Evolutionary conservation across 2,797 vertebrate species (phyloP).

Genomic region (Aeoliscus strigatus): DNA sequence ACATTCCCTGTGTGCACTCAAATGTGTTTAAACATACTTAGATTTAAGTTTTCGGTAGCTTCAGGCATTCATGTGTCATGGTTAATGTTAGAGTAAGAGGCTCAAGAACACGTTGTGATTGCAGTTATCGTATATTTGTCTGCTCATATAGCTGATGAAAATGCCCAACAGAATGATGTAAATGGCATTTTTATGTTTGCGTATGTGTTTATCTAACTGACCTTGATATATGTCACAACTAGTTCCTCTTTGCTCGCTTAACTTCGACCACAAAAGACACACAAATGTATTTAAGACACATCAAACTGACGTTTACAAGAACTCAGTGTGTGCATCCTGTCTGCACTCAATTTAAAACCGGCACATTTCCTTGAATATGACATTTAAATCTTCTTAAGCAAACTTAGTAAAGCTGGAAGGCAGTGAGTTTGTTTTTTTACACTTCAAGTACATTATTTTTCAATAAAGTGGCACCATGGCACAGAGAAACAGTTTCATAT

Average conservation of each 20-base stretch:
- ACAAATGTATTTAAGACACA: conserved; percentile 29
- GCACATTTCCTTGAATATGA: conserved; percentile 64
- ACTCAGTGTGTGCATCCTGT: conserved; percentile 42
- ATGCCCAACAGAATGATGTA: conserved; percentile 5
- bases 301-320: conserved; percentile 26
- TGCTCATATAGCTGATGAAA: conserved; percentile 5
- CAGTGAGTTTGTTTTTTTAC: conserved; percentile 1
- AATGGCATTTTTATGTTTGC: neutral
- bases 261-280: conserved; percentile 40
- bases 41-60: neutral
- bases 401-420: conserved; percentile 12
- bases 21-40: too few relatives aligned
- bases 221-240: conserved; percentile 47
- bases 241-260: conserved; percentile 29
- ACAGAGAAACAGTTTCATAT: conserved; percentile 33
- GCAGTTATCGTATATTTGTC: neutral
- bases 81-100: too few relatives aligned
- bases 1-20: conserved; percentile 10
- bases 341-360: too few relatives aligned
- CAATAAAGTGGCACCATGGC: too few relatives aligned
- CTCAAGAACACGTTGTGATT: neutral
- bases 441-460: neutral
- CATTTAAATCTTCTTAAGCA: conserved; percentile 48
- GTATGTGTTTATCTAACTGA: conserved; percentile 18
- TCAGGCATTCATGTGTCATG: too few relatives aligned